Evolutionary conservation across 2,113 vertebrate species (phyloP), one percentile per base, ranked within the genome.

Genomic region (Progne subis): DNA sequence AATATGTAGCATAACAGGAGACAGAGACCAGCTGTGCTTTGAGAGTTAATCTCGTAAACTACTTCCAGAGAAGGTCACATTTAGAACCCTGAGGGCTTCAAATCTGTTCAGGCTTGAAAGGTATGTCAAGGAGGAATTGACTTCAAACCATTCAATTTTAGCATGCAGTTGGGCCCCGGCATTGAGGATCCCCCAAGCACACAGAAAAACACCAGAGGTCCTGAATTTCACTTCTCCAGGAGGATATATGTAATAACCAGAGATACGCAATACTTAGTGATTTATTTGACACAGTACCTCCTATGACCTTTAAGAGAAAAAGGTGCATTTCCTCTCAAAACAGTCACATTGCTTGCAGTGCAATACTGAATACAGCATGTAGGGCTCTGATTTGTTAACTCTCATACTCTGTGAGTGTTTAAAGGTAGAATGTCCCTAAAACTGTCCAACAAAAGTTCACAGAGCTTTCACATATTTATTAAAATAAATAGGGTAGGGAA

Each of bases 61-160:
- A 43, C 91, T 96, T 94, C 83, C 93, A 96, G 95, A 95, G 70
- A 89, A 95, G 95, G 96, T 96, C 96, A 91, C 26, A 85, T 46
- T 95, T 63, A 95, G 93, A 87, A 55, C 93, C 93, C 89, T 1
- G 60, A 94, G 95, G 95, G 86, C 78, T 87, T 95, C 86, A 74
- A 95, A 95, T 97, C 93, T 95, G 95, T 91, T 95, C 87, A 82
- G 86, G 94, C 94, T 95, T 96, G 95, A 96, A 95, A 97, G 94
- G 91, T 92, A 96, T 95, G 94, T 94, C 84, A 95, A 77, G 82
- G 55, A 95, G 70, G 87, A 94, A 94, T 69, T 94, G 72, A 85
- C 83, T 95, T 92, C 65, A 95, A 95, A 76, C 63, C 70, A 88
- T 70, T 29, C 50, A 70, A 80, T 82, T 95, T 94, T 72, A 91